These are phyloP conservation scores for Bombus sylvicola DNA, from an alignment of 1,140 invertebrate species.

Conservation along the genomic window DNA sequence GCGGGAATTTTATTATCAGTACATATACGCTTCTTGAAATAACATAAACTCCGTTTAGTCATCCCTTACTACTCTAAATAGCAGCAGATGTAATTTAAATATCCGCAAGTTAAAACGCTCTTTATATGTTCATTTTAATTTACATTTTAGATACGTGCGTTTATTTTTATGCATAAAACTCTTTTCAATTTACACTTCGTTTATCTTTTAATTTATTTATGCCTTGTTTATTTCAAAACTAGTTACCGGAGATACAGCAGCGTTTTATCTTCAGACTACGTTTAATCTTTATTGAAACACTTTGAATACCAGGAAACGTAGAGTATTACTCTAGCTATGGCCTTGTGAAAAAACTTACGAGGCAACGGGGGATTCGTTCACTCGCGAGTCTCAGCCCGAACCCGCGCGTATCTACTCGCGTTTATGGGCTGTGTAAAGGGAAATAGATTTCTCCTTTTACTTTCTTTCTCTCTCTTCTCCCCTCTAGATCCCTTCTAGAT, in stretches of 20 bases:
- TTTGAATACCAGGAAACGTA: background rate
- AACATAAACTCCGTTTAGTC: no score
- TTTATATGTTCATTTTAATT: background rate
- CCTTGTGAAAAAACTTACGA: background rate
- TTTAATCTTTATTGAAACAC: background rate
- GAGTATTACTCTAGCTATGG: background rate
- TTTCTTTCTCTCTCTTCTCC: background rate
- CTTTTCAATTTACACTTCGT: background rate
- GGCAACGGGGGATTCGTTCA: constrained; percentile 1
- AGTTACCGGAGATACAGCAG: background rate
- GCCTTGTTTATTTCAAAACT: background rate
- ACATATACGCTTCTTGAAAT: no score
- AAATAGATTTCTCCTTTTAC: background rate
- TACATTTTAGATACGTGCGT: background rate
- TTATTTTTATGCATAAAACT: background rate
- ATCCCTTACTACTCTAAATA: no score
- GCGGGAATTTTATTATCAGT: no score
- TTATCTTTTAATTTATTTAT: background rate
- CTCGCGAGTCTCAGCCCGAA: no score
- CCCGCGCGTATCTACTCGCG: background rate
- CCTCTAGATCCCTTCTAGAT: background rate
- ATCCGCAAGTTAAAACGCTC: background rate
- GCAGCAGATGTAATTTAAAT: background rate
- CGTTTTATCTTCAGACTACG: background rate
- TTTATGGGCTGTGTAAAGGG: background rate